Evolutionary conservation across 35 echinoderm and acorn worm species (phyloP).

Genomic region (Ptychodera flava): DNA sequence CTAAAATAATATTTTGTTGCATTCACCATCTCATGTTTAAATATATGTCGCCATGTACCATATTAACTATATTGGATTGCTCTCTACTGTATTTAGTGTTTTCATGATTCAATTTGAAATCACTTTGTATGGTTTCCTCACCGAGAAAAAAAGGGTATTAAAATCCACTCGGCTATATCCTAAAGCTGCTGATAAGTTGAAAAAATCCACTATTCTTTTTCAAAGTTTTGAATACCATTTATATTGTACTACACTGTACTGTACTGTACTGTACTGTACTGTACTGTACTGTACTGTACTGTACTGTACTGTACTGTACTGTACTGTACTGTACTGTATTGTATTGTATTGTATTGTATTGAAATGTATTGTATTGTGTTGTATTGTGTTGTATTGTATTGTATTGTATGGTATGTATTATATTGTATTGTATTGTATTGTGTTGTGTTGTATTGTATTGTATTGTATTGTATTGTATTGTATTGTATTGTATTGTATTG

Average conservation of each 20-base stretch:
- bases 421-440: not conserved
- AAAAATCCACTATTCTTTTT: too few species aligned
- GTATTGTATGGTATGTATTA: not conserved
- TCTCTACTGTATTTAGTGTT: too few species aligned
- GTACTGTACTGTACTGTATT: not conserved
- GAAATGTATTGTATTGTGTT: not conserved
- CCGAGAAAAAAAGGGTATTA: too few species aligned
- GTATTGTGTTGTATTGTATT: not conserved
- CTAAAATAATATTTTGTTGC: too few species aligned
- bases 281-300: not conserved
- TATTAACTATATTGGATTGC: too few species aligned
- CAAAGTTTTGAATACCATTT: too few species aligned
- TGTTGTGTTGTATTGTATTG: not conserved
- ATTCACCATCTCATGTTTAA: too few species aligned
- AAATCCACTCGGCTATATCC: too few species aligned
- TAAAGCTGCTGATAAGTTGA: too few species aligned
- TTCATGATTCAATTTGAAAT: too few species aligned
- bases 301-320: not conserved
- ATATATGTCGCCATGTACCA: too few species aligned
- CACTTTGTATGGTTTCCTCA: too few species aligned
- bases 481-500: not conserved
- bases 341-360: constrained; percentile 2
- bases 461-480: not conserved
- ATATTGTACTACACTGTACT: not conserved
- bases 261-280: not conserved